Percentiles rank a stretch among this genome's conserved stretches.
Evolutionary conservation across 2,888 invertebrate genomes (phyloP).

Genomic region (Pecten maximus): DNA sequence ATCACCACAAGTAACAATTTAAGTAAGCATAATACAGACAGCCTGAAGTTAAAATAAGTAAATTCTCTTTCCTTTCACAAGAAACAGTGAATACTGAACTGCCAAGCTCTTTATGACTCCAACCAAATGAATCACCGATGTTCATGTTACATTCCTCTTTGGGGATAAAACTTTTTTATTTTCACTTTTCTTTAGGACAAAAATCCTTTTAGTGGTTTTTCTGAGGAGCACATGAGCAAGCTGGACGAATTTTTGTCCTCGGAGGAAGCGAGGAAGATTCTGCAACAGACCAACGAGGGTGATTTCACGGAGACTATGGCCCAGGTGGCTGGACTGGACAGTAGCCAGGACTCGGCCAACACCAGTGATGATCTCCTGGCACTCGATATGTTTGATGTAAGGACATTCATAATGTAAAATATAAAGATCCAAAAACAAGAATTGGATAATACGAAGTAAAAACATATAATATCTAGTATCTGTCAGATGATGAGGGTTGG

Average conservation of each 20-base stretch:
- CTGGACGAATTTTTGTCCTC: constrained; percentile 74
- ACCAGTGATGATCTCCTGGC: constrained; percentile 53
- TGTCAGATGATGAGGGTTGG: no score
- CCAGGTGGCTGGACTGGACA: constrained; percentile 42
- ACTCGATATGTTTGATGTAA: constrained; percentile 57
- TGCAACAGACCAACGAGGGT: constrained; percentile 66
- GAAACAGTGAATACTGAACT: no score
- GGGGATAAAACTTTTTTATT: background rate
- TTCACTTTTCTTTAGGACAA: constrained; percentile 68
- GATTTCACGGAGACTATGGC: constrained; percentile 38
- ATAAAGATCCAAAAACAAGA: no score
- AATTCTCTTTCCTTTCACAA: no score
- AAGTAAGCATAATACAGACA: no score
- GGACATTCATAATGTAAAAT: no score
- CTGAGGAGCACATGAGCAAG: constrained; percentile 75
- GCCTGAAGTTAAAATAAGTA: no score
- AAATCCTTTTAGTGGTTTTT: constrained; percentile 74
- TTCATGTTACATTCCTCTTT: background rate
- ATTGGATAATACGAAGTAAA: no score
- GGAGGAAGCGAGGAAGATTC: constrained; percentile 70
- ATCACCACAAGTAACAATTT: no score
- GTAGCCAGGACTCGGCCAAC: constrained; percentile 42
- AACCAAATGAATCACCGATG: no score
- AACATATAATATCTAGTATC: no score
- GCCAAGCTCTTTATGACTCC: no score